Evolutionary conservation across 2,797 vertebrate genomes (phyloP).

Genomic region (Anas bahamensis): DNA sequence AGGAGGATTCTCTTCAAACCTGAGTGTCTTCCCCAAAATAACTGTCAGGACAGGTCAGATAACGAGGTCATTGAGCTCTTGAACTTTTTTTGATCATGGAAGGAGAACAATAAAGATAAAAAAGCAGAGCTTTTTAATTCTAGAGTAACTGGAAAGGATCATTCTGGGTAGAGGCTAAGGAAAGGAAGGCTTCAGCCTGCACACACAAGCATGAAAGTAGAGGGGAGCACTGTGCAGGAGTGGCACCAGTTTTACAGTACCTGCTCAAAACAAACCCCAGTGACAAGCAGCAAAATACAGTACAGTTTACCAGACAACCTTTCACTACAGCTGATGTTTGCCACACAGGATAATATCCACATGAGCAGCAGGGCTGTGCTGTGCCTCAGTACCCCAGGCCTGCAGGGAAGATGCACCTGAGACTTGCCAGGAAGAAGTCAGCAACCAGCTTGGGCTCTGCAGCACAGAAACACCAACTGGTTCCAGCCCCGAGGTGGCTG

Average conservation of each 20-base stretch:
- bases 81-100: not conserved
- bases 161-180: not conserved
- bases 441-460: not conserved
- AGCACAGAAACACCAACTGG: not conserved
- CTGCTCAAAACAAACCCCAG: not conserved
- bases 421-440: not conserved
- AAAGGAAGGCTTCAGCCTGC: not conserved
- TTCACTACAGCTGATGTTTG: not conserved
- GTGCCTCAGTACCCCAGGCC: not conserved
- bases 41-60: not conserved
- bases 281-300: not conserved
- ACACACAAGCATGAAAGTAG: not conserved
- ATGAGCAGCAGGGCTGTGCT: not conserved
- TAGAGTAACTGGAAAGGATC: not conserved
- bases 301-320: not conserved
- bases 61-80: not conserved
- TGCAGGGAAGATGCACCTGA: not conserved
- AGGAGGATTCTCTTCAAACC: slow-evolving; percentile 4
- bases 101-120: not conserved
- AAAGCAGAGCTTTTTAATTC: not conserved
- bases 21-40: not conserved
- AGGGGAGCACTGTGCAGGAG: not conserved
- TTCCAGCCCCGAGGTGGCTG: not conserved
- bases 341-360: not conserved
- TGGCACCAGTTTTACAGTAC: not conserved